Conservation (phyloP, 2,797 vertebrate genomes). For the Manis javanica region DNA sequence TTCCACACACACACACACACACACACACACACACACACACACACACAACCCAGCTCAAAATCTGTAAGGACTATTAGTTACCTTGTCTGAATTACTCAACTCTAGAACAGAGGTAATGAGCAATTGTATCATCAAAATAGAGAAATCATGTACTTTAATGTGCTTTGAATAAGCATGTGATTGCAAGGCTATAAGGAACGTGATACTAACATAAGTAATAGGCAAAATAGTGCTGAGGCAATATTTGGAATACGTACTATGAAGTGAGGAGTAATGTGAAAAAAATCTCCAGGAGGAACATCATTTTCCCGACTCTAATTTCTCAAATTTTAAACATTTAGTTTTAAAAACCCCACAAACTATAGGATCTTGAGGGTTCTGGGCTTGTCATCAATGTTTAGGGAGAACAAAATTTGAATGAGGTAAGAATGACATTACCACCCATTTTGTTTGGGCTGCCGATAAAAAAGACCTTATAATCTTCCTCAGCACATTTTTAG, state of each 20-base stretch:
- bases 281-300: not conserved
- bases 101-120: not conserved
- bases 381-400: not conserved
- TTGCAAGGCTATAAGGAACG: not conserved
- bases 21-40: not conserved
- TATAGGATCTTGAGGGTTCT: not conserved
- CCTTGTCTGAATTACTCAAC: not conserved
- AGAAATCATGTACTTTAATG: constrained; percentile 16
- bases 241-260: not conserved
- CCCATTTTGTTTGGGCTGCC: not conserved
- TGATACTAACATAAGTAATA: not conserved
- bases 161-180: constrained; percentile 27
- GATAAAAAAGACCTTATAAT: not conserved
- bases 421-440: not conserved
- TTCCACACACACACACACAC: not conserved
- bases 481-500: not conserved
- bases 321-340: constrained; percentile 19
- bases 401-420: constrained; percentile 3
- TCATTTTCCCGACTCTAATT: not conserved
- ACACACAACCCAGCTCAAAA: not conserved
- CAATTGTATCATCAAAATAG: not conserved
- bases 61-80: not conserved
- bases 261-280: not conserved
- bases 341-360: no score
- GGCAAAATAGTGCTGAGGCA: not conserved